phyloP scores from a whole-genome alignment of 2,888 invertebrate species.

The Ypsolopha scabrella region DNA sequence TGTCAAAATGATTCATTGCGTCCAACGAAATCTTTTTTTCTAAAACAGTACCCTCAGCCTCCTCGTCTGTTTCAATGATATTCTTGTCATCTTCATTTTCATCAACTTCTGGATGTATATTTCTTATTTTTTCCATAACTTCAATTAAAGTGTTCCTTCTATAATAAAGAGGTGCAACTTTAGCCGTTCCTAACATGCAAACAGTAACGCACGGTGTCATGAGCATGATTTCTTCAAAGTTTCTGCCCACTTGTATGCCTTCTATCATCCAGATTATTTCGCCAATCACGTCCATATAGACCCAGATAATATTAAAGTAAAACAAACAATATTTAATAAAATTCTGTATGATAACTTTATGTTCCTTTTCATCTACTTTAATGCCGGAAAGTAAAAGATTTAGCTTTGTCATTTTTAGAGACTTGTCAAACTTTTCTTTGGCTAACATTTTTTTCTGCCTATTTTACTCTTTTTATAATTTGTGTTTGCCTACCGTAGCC shows the following conservation, averaged over 20 bases:
- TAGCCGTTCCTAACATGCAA: conserved; percentile 29
- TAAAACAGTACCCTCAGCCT: neutral
- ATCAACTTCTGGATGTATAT: conserved; percentile 23
- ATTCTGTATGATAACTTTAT: conserved; percentile 11
- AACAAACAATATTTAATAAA: conserved; percentile 20
- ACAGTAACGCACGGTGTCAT: conserved; percentile 35
- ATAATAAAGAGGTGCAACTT: conserved; percentile 23
- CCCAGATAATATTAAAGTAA: conserved; percentile 26
- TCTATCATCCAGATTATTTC: conserved; percentile 34
- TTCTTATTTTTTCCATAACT: conserved; percentile 25
- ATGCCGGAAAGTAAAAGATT: conserved; percentile 32
- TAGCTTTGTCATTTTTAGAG: conserved; percentile 6
- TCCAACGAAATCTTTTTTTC: conserved; percentile 8
- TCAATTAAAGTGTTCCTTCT: conserved; percentile 22
- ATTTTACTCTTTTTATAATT: neutral
- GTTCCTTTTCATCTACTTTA: conserved; percentile 14
- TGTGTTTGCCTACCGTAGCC: neutral
- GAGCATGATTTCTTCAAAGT: conserved; percentile 32
- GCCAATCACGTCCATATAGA: conserved; percentile 30
- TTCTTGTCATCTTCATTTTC: conserved; percentile 8
- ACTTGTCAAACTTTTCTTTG: conserved; percentile 3
- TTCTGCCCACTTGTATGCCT: conserved; percentile 23
- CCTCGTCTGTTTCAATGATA: conserved; percentile 3
- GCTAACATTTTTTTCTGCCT: neutral
- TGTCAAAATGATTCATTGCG: conserved; percentile 22